Evolutionary conservation across 2,797 vertebrate species (phyloP), one percentile per base, ranked within the genome.

Genomic region (Cryptoblepharus egeriae): DNA sequence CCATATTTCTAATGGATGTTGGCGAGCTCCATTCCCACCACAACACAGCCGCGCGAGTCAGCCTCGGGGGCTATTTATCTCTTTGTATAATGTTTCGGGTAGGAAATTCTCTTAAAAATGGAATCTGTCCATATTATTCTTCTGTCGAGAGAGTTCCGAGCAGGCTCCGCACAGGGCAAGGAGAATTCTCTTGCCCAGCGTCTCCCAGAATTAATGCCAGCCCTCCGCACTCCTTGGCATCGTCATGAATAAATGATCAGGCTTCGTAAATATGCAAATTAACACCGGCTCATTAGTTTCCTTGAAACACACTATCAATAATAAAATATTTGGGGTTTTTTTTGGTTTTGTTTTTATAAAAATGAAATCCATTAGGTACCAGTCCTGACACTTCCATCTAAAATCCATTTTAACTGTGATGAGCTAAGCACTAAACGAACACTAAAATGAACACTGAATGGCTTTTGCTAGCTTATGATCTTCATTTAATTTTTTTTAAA

Each of bases 271-370:
- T 79, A 90, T 92, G 91, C 81, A 92, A 91, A 94, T 87, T 39
- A 90, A 77, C 89, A 85, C 86, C 28, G 85, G 76, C 72, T 91
- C 87, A 93, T 92, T 92, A 89, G 84, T 70, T 88, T 82, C 73
- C 81, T 93, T 91, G 85, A 79, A 92, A 89, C 80, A 83, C 35
- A 65, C 26, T 86, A 92, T 92, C 92, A 92, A 92, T 93, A 91
- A 92, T 91, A 35, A 90, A 94, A 91, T 78, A 90, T 88, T 92
- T 16, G 20, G 26, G n/a, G 45, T n/a, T 39, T 12, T 69, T 28
- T 15, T 49, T 49, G 12, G 2, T 42, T 42, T 42, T 42, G 9
- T 28, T 45, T 26, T 28, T 13, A 83, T 49, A 91, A 77, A 90
- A 91, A 88, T 90, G 88, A 93, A 89, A 88, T 85, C 79, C 85